A percentile compares a stretch with the other conserved stretches of the same genome.
Conservation (phyloP, 1,140 invertebrate species). For the Maniola jurtina region DNA sequence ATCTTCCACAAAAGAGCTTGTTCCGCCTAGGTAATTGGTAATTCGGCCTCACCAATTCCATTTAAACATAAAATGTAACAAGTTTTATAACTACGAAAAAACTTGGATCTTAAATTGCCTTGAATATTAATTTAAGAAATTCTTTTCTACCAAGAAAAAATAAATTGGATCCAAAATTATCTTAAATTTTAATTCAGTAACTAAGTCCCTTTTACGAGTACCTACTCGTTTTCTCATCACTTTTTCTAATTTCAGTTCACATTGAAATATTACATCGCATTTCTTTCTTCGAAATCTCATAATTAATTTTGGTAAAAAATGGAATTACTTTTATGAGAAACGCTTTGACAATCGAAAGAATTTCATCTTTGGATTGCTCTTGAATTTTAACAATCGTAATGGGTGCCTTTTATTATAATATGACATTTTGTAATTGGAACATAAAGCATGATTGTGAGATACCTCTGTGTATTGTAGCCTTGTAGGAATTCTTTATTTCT, state of each 20-base stretch:
- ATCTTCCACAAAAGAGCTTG: too few relatives aligned
- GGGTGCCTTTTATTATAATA: background rate
- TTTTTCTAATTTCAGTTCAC: background rate
- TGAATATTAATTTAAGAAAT: too few relatives aligned
- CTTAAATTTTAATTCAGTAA: background rate
- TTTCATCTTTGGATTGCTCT: background rate
- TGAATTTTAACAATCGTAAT: background rate
- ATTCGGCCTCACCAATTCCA: too few relatives aligned
- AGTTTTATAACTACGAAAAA: too few relatives aligned
- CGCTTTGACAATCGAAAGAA: background rate
- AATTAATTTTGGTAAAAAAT: background rate
- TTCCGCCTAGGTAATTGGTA: too few relatives aligned
- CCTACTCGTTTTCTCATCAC: background rate
- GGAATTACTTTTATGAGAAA: background rate
- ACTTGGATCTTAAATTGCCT: too few relatives aligned
- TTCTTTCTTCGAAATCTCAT: background rate
- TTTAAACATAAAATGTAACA: too few relatives aligned
- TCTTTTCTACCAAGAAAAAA: background rate
- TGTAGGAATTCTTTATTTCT: too few relatives aligned
- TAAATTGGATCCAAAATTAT: background rate
- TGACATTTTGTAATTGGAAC: background rate
- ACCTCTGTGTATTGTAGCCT: too few relatives aligned
- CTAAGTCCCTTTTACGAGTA: background rate
- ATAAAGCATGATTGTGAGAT: too few relatives aligned
- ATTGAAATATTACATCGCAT: background rate